A percentile compares a stretch with the other conserved stretches of the same genome.
phyloP scores from a whole-genome alignment of 2,888 invertebrate genomes.

The Elaeidobius kamerunicus region DNA sequence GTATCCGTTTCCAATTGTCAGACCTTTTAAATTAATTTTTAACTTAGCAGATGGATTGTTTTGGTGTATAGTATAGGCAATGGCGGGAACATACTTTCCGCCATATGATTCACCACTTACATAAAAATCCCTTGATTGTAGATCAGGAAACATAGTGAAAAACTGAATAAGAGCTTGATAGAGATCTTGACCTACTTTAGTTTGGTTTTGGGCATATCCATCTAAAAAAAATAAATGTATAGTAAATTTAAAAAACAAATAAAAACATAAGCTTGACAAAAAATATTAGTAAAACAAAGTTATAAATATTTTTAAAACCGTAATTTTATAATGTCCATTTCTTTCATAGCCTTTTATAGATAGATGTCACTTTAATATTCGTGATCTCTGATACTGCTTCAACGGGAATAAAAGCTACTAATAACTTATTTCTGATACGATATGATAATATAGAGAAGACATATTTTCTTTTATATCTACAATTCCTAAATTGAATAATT shows the following conservation, averaged over 20 bases:
- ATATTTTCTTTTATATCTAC: too few species aligned
- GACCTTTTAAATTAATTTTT: conserved; percentile 68
- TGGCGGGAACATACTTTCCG: conserved; percentile 74
- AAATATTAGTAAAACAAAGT: too few species aligned
- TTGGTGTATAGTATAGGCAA: conserved; percentile 69
- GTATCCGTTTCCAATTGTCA: conserved; percentile 76
- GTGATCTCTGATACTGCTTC: too few species aligned
- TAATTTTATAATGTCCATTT: too few species aligned
- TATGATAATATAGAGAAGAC: too few species aligned
- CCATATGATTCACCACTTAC: conserved; percentile 88
- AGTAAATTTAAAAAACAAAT: background rate
- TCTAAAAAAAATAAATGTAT: conserved; percentile 25
- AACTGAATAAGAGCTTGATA: conserved; percentile 77
- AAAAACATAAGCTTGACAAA: background rate
- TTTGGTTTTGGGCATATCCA: conserved; percentile 78
- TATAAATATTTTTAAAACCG: too few species aligned
- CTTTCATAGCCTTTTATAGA: too few species aligned
- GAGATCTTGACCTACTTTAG: conserved; percentile 75
- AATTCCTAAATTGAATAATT: too few species aligned
- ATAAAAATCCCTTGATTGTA: conserved; percentile 73
- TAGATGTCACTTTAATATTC: too few species aligned
- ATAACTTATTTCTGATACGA: too few species aligned
- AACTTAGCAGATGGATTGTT: conserved; percentile 57
- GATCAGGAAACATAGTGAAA: conserved; percentile 76
- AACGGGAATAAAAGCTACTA: too few species aligned